Conservation (phyloP, 1,140 invertebrate species). For the Anagrus nilaparvatae region DNA sequence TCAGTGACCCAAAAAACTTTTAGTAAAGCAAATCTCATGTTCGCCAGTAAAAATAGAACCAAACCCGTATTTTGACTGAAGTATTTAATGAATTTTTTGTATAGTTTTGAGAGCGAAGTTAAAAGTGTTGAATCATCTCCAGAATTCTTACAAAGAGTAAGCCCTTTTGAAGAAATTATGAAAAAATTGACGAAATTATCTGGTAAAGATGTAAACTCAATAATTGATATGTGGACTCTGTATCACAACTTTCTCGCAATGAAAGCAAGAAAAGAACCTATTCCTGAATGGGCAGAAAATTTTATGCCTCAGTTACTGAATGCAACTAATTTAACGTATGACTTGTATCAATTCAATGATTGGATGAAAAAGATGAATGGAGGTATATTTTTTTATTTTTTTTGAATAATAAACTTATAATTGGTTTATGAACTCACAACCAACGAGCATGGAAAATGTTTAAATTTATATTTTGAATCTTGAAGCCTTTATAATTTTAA, state of each 20-base stretch:
- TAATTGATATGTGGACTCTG: constrained; percentile 21
- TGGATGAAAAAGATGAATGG: constrained; percentile 37
- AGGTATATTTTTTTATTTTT: too few species aligned
- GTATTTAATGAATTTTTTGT: too few species aligned
- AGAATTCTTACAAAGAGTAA: constrained; percentile 11
- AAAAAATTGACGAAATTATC: constrained; percentile 21
- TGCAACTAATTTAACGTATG: constrained; percentile 32
- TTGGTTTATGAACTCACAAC: too few species aligned
- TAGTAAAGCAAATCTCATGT: too few species aligned
- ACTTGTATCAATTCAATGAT: constrained; percentile 33
- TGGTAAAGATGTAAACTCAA: constrained; percentile 17
- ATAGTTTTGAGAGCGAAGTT: constrained; percentile 15
- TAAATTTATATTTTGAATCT: too few species aligned
- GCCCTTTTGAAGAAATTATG: constrained; percentile 17
- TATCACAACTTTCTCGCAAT: constrained; percentile 25
- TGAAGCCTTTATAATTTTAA: too few species aligned
- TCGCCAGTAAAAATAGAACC: too few species aligned
- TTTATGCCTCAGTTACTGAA: constrained; percentile 23
- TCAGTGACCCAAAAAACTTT: too few species aligned
- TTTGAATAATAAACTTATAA: too few species aligned
- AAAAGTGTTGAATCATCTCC: background rate
- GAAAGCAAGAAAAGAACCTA: constrained; percentile 18
- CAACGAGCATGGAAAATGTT: too few species aligned
- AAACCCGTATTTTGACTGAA: too few species aligned
- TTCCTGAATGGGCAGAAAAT: constrained; percentile 23